Conservation (phyloP, 2,797 vertebrate species). For the Ciconia nigra region DNA sequence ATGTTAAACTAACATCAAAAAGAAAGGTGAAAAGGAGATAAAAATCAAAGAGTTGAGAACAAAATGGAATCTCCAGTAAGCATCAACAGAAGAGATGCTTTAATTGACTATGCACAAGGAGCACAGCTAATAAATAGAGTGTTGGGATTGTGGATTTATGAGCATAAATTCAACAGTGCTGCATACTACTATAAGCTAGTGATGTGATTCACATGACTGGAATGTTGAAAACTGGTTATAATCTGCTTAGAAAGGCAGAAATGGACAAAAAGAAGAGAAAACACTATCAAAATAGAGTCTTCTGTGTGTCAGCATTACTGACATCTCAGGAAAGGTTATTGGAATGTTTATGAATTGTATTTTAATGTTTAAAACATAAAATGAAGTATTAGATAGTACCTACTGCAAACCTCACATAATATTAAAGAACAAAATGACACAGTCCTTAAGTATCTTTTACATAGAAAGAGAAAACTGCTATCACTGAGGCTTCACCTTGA, state of each 20-base stretch:
- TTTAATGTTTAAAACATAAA: constrained; percentile 11
- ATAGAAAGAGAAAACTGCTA: background rate
- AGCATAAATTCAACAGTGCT: background rate
- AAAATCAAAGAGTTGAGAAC: background rate
- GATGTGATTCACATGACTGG: background rate
- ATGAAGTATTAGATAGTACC: background rate
- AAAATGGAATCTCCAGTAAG: background rate
- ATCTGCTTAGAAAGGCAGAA: background rate
- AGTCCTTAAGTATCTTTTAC: background rate
- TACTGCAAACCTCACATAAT: background rate
- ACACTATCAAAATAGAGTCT: background rate
- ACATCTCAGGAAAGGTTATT: background rate
- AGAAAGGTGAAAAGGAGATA: background rate
- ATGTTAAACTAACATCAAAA: background rate
- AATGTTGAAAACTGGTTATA: constrained; percentile 2
- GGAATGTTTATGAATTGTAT: background rate
- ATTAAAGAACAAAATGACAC: background rate
- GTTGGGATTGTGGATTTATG: background rate
- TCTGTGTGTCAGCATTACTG: background rate
- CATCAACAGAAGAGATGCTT: background rate
- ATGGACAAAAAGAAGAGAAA: background rate
- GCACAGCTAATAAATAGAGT: background rate
- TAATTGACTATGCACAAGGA: background rate
- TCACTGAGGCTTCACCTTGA: background rate
- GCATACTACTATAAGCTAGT: background rate